Percentiles rank a stretch among this genome's conserved stretches.
phyloP scores from a whole-genome alignment of 2,797 vertebrate species.

The Syngnathus acus region DNA sequence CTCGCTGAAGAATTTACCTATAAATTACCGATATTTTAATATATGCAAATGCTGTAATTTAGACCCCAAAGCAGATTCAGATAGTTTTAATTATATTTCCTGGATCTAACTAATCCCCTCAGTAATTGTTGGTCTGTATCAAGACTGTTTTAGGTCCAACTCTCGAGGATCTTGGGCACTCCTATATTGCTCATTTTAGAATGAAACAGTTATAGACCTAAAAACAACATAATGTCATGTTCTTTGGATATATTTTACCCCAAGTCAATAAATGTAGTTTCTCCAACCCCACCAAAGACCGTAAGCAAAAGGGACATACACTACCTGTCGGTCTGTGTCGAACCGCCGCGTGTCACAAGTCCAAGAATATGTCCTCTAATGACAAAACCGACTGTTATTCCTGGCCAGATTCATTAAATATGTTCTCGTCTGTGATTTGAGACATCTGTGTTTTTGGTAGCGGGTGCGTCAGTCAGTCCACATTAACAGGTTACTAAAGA shows the following conservation, averaged over 20 bases:
- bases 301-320: slow-evolving; percentile 14
- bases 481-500: slow-evolving; percentile 27
- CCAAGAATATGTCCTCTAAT: slow-evolving; percentile 47
- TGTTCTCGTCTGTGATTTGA: slow-evolving; percentile 36
- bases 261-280: slow-evolving; percentile 1
- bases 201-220: background rate
- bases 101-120: too few species aligned
- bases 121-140: background rate
- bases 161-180: too few species aligned
- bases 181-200: too few species aligned
- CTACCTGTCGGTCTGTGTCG: slow-evolving; percentile 45
- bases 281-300: background rate
- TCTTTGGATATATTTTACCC: slow-evolving; percentile 12
- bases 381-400: slow-evolving; percentile 41
- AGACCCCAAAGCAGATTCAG: too few species aligned
- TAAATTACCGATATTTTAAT: too few species aligned
- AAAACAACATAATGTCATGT: slow-evolving; percentile 1
- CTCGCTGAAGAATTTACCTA: too few species aligned
- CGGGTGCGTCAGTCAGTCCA: slow-evolving; percentile 25
- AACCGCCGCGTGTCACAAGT: slow-evolving; percentile 22
- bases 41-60: too few species aligned
- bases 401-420: slow-evolving; percentile 48
- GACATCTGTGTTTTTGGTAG: slow-evolving; percentile 58
- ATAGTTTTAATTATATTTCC: too few species aligned
- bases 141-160: too few species aligned